phyloP scores from a whole-genome alignment of 2,113 vertebrate genomes.

The Rana temporaria region DNA sequence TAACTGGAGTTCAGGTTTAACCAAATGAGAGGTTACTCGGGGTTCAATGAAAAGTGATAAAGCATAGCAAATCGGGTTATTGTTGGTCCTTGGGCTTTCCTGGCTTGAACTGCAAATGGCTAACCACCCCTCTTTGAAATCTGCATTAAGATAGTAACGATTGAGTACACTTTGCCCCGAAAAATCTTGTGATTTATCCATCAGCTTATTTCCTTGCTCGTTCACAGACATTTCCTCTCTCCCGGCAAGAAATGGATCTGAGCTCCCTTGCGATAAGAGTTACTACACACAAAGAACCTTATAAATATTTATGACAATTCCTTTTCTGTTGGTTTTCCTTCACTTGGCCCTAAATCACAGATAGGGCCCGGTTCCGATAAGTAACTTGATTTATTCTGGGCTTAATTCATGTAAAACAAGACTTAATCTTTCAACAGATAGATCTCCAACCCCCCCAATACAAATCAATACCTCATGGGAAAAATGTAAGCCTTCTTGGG shows the following conservation, averaged over 20 bases:
- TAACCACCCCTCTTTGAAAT: background rate
- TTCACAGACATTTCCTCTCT: slow-evolving; percentile 30
- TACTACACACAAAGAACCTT: slow-evolving; percentile 3
- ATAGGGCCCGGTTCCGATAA: background rate
- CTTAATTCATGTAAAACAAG: slow-evolving; percentile 18
- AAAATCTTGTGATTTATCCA: slow-evolving; percentile 42
- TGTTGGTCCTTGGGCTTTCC: slow-evolving; percentile 38
- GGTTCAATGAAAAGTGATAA: background rate
- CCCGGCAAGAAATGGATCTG: slow-evolving; percentile 26
- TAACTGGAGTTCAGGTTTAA: background rate
- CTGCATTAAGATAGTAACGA: background rate
- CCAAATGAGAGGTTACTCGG: background rate
- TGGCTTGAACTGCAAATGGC: background rate
- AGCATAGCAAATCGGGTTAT: slow-evolving; percentile 15
- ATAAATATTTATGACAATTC: slow-evolving; percentile 50
- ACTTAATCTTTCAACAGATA: background rate
- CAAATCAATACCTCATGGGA: background rate
- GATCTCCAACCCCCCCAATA: background rate
- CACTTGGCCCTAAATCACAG: slow-evolving; percentile 16
- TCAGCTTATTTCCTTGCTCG: slow-evolving; percentile 17
- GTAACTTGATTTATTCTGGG: slow-evolving; percentile 36
- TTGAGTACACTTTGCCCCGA: slow-evolving; percentile 19
- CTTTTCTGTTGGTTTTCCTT: slow-evolving; percentile 24
- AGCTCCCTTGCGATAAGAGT: background rate
- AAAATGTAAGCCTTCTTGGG: background rate